Evolutionary conservation across 2,888 invertebrate genomes (phyloP), one percentile per base, ranked within the genome.

Genomic region (Meganola albula): DNA sequence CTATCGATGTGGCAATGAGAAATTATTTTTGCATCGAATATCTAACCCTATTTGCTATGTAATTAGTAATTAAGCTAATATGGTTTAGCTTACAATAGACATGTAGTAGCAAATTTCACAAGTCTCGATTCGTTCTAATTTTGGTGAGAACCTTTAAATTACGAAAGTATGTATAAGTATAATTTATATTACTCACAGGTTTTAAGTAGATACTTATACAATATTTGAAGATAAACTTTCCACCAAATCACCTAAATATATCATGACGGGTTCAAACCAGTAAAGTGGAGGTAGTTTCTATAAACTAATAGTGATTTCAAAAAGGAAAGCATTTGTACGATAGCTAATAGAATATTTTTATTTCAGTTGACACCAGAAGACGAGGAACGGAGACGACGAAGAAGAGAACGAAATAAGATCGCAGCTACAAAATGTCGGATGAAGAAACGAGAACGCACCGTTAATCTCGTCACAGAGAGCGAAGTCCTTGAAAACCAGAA

Each of bases 341-440:
- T n/a, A n/a, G n/a, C n/a, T n/a, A n/a, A n/a, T 5, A 16, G 4
- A 16, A 5, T 20, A 20, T 31, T 24, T 38, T 20, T 18, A 38
- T 45, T 78, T 1, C 78, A 94, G 94, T 79, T 96, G 48, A 96
- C 97, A 6, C 93, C 94, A 27, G 96, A 96, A 85, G 96, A 96
- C 65, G 96, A 96, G 79, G 96, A 96, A 65, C 88, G 96, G 18
- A 88, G 96, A 35, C 87, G 93, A 38, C 89, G 95, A 35, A 88
- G 97, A 62, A 90, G 97, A 58, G 97, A 97, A 77, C 88, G 96
- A 53, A 97, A 97, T 77, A 97, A 97, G 86, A 94, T 97, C 47
- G 97, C 97, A 30, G 97, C 97, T 37, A 97, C 97, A 7, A 97
- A 97, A 75, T 97, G 97, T 69, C 90, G 97, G 49, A 90, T 96